These are phyloP conservation scores for Drosophila parvula DNA, from an alignment of 1,140 invertebrate species.

Conservation along the genomic window DNA sequence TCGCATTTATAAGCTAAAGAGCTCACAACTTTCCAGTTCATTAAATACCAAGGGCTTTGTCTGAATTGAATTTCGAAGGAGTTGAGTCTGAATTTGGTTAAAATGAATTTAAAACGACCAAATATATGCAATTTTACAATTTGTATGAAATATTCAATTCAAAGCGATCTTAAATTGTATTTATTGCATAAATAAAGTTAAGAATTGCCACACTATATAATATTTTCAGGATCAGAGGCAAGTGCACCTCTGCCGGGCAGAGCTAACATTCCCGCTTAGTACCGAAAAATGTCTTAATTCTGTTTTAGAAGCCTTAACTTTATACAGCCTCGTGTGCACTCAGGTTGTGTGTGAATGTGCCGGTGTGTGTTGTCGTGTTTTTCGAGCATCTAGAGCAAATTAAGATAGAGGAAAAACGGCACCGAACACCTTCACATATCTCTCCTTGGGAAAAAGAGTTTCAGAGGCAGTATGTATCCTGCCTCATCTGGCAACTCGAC, in stretches of 20 bases:
- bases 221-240: background rate
- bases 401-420: constrained; percentile 24
- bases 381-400: constrained; percentile 30
- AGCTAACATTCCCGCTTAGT: background rate
- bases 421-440: constrained; percentile 16
- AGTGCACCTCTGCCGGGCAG: background rate
- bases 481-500: constrained; percentile 62
- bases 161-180: background rate
- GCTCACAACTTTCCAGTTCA: background rate
- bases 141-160: background rate
- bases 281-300: constrained; percentile 1
- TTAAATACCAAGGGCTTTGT: background rate
- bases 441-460: constrained; percentile 21
- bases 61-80: background rate
- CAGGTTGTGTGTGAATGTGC: constrained; percentile 2
- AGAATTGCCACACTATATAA: background rate
- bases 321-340: constrained; percentile 1
- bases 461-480: constrained; percentile 11
- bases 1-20: constrained; percentile 6
- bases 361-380: constrained; percentile 11
- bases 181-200: background rate
- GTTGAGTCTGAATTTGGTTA: too few species aligned
- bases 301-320: background rate
- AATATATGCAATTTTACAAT: background rate
- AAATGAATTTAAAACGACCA: background rate